Base-by-base conservation (phyloP, 2,888 invertebrate genomes). In the Drosophila neonasuta region DNA sequence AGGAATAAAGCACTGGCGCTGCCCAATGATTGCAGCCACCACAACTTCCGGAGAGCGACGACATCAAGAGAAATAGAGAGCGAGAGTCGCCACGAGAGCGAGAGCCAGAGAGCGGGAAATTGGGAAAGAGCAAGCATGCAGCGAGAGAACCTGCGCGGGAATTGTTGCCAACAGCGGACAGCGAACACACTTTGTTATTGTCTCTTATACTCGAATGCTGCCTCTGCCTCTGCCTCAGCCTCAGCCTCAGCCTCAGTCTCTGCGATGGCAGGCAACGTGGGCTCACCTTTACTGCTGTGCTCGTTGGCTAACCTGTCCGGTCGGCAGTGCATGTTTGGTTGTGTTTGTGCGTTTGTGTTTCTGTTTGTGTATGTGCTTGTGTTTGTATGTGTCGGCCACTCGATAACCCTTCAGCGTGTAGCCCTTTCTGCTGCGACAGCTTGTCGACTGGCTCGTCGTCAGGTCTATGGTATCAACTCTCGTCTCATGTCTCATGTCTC, bases 361-460 rank as follows among this genome's bases (percentile, higher is more conserved):
- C 24, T 24, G 24, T 24, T 24, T 24, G 24, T 24, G 24, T 24
- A 5, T 20, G 20, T 20, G 20, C 2, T 17, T 24, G 24, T 24
- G 24, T 24, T 6, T 5, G 24, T 6, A 20, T 69, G 49, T 59
- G 68, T 32, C 58, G 57, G 63, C 50, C 63, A 66, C 70, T 71
- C 75, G 71, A 75, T 71, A 80, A 79, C 79, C 82, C 82, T 74
- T 79, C 77, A 68, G 62, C 6, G 54, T 67, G 66, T 79, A 62
- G 74, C 75, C 77, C 75, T 77, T 61, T 57, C 52, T 71, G 59
- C 39, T 55, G 54, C 73, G 60, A 52, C 69, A 61, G 71, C 39
- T 63, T 66, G 64, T 59, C 52, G 57, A 42, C 45, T 56, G 46
- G 29, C 50, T 17, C 15, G 15, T 41, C 39, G 39, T 41, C 15